phyloP scores from a whole-genome alignment of 2,888 invertebrate species.

The Hydriomena furcata region DNA sequence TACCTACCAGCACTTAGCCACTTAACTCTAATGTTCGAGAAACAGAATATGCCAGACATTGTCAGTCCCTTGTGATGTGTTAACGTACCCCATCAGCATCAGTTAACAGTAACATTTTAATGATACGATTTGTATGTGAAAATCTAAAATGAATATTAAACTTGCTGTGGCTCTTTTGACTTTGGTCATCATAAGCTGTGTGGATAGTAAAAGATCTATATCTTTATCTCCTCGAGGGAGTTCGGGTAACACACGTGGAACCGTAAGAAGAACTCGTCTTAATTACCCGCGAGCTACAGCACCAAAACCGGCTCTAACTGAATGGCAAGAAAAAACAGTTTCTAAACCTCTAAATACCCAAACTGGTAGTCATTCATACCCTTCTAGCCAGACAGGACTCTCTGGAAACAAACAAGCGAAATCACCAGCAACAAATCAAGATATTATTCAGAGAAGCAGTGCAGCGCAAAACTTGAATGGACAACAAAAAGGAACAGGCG shows the following conservation, averaged over 20 bases:
- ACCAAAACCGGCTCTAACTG: constrained; percentile 60
- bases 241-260: constrained; percentile 63
- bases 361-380: constrained; percentile 60
- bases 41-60: constrained; percentile 51
- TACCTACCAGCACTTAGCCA: constrained; percentile 40
- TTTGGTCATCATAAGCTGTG: constrained; percentile 46
- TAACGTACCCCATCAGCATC: constrained; percentile 26
- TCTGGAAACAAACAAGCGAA: constrained; percentile 61
- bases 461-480: constrained; percentile 49
- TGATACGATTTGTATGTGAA: constrained; percentile 15
- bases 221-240: constrained; percentile 63
- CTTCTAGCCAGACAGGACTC: constrained; percentile 65
- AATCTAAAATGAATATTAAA: constrained; percentile 52
- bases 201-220: constrained; percentile 63
- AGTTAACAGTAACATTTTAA: constrained; percentile 6
- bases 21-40: constrained; percentile 57
- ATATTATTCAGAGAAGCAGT: constrained; percentile 63
- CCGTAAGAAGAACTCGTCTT: constrained; percentile 58
- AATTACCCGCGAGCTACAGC: constrained; percentile 66
- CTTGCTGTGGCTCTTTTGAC: constrained; percentile 45
- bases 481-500: constrained; percentile 39
- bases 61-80: constrained; percentile 42
- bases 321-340: no score
- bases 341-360: constrained; percentile 44
- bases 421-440: constrained; percentile 56